A percentile compares a stretch with the other conserved stretches of the same genome.
Evolutionary conservation across 2,888 invertebrate genomes (phyloP).

Genomic region (Parnassius apollo): DNA sequence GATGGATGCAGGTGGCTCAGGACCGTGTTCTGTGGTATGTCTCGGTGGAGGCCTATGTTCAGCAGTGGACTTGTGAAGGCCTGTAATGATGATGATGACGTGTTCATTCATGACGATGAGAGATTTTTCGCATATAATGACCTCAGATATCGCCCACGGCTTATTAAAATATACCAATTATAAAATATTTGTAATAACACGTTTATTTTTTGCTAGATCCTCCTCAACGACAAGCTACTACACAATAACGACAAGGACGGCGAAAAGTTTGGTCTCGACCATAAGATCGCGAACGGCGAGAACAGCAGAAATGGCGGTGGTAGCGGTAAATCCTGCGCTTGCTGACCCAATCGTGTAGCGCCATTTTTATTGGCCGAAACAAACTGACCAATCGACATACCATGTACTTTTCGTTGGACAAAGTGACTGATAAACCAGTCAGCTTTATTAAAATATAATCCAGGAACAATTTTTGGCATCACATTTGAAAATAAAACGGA

Average conservation of each 20-base stretch:
- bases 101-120: no score
- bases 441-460: constrained; percentile 1
- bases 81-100: no score
- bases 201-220: constrained; percentile 79
- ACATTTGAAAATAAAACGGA: neutral
- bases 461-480: constrained; percentile 9
- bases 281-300: constrained; percentile 74
- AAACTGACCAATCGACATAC: constrained; percentile 16
- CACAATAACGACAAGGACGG: constrained; percentile 86
- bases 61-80: no score
- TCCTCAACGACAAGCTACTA: constrained; percentile 88
- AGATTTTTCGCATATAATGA: no score
- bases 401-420: constrained; percentile 10
- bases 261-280: constrained; percentile 85
- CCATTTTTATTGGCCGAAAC: constrained; percentile 16
- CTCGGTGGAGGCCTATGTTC: no score
- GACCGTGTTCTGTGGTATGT: no score
- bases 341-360: constrained; percentile 73
- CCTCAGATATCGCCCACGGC: no score
- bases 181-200: neutral
- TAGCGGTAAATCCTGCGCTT: constrained; percentile 78
- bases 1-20: no score
- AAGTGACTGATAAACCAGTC: constrained; percentile 7
- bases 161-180: no score
- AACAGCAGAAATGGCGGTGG: constrained; percentile 60